Base-by-base conservation (phyloP, 2,797 vertebrate species). In the Diplodus puntazzo region DNA sequence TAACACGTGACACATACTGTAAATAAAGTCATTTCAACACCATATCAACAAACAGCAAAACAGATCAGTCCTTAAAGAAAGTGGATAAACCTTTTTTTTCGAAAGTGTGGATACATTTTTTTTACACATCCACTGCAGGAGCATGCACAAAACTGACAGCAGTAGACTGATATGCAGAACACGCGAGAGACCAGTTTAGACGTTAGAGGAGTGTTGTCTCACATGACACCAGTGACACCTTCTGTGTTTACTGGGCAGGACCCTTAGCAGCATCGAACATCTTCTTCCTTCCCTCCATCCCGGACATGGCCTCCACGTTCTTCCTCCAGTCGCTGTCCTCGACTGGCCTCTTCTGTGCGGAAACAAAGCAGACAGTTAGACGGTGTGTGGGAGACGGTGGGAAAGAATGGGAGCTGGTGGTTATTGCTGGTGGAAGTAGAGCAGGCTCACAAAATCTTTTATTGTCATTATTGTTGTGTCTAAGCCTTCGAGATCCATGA, bases 271-370 rank as follows among this genome's bases (percentile, higher is more conserved):
- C 97, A 0, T 99, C 97, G 0, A 99, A 99, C 97, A 99, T 99
- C 94, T 99, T 99, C 95, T 99, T 98, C 58, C 98, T 92, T 18
- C 98, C 98, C 84, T 99, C 98, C 98, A 99, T 99, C 39, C 98
- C 98, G 0, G 98, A 99, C 98, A 99, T 98, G 91, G 98, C 97
- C 80, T 99, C 97, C 86, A 99, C 97, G 0, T 98, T 99, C 95
- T 99, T 99, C 86, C 98, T 96, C 98, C 98, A 99, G 89, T 99
- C 97, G 0, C 98, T 97, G 89, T 98, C 97, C 88, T 98, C 98
- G 66, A 96, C 97, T 0, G 98, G 97, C 66, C 97, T 96, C 71
- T 98, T 97, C 93, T 94, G 39, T 39, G 77, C 62, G 77, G 53
- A 74, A 1, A 50, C 5, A 48, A 60, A 77, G 30, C 1, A 27